phyloP scores from a whole-genome alignment of 2,113 vertebrate genomes.

The Gymnogyps californianus region DNA sequence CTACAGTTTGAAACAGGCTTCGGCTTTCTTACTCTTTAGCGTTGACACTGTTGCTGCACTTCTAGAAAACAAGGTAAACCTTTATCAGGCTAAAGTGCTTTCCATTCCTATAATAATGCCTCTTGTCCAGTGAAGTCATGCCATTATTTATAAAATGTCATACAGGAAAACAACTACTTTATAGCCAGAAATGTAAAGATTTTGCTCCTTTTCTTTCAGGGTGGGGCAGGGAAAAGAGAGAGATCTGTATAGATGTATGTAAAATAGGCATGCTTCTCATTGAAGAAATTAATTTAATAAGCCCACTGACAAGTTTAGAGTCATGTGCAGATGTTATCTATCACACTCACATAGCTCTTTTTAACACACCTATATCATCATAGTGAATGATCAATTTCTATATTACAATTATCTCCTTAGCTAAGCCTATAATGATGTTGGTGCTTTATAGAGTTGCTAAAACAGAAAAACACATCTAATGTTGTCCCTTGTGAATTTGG shows the following conservation, averaged over 20 bases:
- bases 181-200: not conserved
- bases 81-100: not conserved
- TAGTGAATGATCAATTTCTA: not conserved
- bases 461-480: not conserved
- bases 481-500: not conserved
- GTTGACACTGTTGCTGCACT: not conserved
- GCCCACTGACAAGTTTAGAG: not conserved
- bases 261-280: not conserved
- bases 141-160: not conserved
- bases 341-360: not conserved
- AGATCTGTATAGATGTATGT: not conserved
- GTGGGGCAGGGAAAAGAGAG: not conserved
- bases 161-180: not conserved
- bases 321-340: not conserved
- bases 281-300: not conserved
- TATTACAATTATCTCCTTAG: not conserved
- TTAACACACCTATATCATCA: not conserved
- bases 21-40: not conserved
- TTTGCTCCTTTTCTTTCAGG: not conserved
- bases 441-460: not conserved
- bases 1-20: not conserved
- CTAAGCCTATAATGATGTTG: not conserved
- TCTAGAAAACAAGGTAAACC: not conserved
- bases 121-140: not conserved
- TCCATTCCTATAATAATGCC: not conserved